These are phyloP conservation scores for Sternotherus odoratus DNA, from an alignment of 2,797 vertebrate genomes.

Conservation along the genomic window DNA sequence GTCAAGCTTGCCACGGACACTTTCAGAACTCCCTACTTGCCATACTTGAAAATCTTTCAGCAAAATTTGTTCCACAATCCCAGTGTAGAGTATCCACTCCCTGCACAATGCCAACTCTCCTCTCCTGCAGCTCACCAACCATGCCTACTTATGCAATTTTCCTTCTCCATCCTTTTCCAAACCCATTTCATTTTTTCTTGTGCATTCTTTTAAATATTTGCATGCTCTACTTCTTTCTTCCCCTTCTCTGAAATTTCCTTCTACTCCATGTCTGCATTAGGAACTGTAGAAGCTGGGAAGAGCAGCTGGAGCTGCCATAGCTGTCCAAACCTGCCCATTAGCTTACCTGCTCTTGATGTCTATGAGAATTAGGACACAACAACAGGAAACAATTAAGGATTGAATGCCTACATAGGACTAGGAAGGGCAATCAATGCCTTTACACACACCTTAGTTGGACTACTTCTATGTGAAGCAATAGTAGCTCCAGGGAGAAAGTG, in stretches of 20 bases:
- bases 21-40: not conserved
- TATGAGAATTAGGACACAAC: not conserved
- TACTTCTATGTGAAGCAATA: not conserved
- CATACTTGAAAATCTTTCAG: not conserved
- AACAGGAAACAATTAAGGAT: not conserved
- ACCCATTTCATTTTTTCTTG: not conserved
- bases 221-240: not conserved
- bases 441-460: not conserved
- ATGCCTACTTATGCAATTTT: not conserved
- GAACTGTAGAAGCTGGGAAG: not conserved
- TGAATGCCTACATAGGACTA: not conserved
- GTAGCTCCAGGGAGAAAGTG: not conserved
- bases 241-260: not conserved
- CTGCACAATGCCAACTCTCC: slow-evolving; percentile 53
- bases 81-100: slow-evolving; percentile 33
- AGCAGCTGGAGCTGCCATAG: not conserved
- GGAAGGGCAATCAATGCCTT: not conserved
- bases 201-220: too few relatives aligned
- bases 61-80: slow-evolving; percentile 54
- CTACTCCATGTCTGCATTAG: not conserved
- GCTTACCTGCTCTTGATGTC: not conserved
- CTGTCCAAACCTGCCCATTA: not conserved
- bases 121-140: slow-evolving; percentile 21
- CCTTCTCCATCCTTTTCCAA: not conserved
- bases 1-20: not conserved